phyloP scores from a whole-genome alignment of 2,113 vertebrate species.

The Crotalus viridis region DNA sequence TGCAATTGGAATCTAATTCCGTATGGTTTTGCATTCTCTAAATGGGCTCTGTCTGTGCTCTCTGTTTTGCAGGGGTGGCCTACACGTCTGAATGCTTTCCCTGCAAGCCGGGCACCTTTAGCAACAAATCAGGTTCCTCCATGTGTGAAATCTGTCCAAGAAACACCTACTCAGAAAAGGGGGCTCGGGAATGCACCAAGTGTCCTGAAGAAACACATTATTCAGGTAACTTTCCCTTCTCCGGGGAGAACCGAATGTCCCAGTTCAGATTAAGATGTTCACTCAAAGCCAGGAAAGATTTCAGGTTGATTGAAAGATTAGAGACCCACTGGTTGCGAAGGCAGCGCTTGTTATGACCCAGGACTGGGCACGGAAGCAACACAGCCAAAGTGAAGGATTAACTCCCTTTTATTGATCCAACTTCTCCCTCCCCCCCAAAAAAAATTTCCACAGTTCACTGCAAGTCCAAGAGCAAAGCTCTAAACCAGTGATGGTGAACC shows the following conservation, averaged over 20 bases:
- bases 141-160: constrained; percentile 84
- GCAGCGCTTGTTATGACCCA: no score
- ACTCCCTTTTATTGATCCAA: no score
- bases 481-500: no score
- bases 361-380: no score
- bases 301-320: neutral
- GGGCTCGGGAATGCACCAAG: constrained; percentile 85
- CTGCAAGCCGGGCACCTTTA: constrained; percentile 91
- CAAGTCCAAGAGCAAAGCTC: no score
- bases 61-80: constrained; percentile 82
- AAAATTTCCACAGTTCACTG: no score
- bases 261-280: neutral
- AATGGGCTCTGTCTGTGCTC: neutral
- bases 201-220: constrained; percentile 83
- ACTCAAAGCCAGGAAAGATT: neutral
- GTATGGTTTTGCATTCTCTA: neutral
- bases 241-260: neutral
- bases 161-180: constrained; percentile 86
- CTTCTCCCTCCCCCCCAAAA: no score
- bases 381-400: no score
- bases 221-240: constrained; percentile 72
- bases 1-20: neutral
- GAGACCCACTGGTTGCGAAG: neutral
- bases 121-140: constrained; percentile 81
- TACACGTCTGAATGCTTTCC: constrained; percentile 95